phyloP scores from a whole-genome alignment of 2,797 vertebrate species.

The Cuniculus paca region DNA sequence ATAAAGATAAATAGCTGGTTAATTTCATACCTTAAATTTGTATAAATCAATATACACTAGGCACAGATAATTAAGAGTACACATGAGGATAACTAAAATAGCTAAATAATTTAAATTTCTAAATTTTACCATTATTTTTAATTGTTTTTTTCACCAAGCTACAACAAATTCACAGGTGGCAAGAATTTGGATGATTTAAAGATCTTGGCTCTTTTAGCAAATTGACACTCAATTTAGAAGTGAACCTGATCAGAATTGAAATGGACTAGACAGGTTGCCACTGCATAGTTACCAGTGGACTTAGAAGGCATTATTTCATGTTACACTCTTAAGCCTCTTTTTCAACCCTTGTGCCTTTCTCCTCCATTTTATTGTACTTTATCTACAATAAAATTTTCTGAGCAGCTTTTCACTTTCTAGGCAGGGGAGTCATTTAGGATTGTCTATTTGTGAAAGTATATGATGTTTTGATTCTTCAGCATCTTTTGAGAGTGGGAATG shows the following conservation, averaged over 20 bases:
- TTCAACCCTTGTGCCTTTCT: not conserved
- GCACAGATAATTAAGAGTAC: not conserved
- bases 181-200: constrained; percentile 32
- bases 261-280: not conserved
- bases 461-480: not conserved
- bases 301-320: not conserved
- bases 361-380: not conserved
- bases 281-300: not conserved
- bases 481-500: not conserved
- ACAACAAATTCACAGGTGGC: constrained; percentile 7
- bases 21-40: constrained; percentile 16
- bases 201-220: not conserved
- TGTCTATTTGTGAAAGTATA: not conserved
- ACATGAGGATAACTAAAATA: constrained; percentile 10
- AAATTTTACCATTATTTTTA: constrained; percentile 42
- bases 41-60: not conserved
- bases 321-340: not conserved
- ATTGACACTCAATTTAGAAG: not conserved
- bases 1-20: constrained; percentile 26
- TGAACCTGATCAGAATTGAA: not conserved
- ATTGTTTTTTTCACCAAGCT: constrained; percentile 34
- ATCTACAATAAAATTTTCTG: not conserved
- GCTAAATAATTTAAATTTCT: constrained; percentile 45
- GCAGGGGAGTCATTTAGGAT: not conserved
- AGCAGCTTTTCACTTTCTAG: not conserved